A percentile compares a stretch with the other conserved stretches of the same genome.
These are phyloP conservation scores for Tauraco hartlaubi DNA, from an alignment of 2,797 vertebrate genomes.

Conservation along the genomic window DNA sequence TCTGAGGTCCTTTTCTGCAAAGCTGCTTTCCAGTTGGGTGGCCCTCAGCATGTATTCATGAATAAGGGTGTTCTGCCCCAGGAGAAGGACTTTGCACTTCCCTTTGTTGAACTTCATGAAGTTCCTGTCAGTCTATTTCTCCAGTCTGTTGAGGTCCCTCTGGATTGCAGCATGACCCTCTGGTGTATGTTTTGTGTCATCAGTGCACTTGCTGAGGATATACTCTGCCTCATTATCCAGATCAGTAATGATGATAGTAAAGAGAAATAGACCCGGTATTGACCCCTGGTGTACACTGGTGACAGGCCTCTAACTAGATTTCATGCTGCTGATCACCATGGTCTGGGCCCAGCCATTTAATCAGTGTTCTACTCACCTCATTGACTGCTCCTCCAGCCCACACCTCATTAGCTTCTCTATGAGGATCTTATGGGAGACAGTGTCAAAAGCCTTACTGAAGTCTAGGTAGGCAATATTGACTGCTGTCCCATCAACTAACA, in stretches of 20 bases:
- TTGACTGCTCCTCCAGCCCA: not conserved
- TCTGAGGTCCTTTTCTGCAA: not conserved
- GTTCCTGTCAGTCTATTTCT: not conserved
- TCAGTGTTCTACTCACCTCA: not conserved
- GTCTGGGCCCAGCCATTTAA: not conserved
- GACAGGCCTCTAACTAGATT: not conserved
- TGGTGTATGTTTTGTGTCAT: not conserved
- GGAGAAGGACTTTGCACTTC: not conserved
- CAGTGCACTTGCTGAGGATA: not conserved
- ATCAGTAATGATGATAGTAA: not conserved
- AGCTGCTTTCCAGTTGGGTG: not conserved
- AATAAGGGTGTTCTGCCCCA: not conserved
- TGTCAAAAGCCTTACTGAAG: not conserved
- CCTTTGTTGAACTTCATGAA: not conserved
- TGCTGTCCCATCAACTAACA: not conserved
- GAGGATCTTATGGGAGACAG: not conserved
- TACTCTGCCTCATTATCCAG: not conserved
- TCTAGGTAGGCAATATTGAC: too few relatives aligned
- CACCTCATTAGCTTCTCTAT: not conserved
- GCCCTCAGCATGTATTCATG: not conserved
- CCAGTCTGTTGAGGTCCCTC: not conserved
- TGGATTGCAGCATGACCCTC: not conserved
- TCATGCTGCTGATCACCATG: rapidly evolving
- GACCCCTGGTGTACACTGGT: too few relatives aligned
- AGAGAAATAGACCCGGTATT: not conserved